Evolutionary conservation across 2,797 vertebrate genomes (phyloP).

Genomic region (Catostomus latipinnis): DNA sequence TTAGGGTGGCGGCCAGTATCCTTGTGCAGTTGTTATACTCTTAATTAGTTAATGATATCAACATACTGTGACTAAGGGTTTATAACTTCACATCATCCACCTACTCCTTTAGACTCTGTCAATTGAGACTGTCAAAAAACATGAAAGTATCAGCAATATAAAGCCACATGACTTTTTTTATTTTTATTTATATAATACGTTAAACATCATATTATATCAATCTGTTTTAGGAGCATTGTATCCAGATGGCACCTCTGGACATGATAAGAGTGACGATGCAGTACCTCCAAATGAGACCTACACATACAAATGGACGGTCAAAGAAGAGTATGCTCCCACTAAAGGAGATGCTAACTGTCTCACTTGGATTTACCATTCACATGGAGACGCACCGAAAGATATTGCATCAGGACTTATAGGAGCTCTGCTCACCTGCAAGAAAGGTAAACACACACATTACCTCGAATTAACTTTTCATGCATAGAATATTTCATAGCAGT

Average conservation of each 20-base stretch:
- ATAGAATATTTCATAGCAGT: neutral
- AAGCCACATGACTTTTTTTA: no score
- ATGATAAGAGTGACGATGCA: conserved; percentile 77
- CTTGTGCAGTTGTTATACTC: no score
- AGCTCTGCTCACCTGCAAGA: conserved; percentile 80
- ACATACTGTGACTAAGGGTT: no score
- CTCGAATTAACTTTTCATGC: neutral
- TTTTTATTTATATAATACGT: no score
- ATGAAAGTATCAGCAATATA: no score
- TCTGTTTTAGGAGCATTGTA: conserved; percentile 65
- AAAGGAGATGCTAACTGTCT: conserved; percentile 68
- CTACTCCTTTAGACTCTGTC: no score
- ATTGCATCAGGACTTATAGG: conserved; percentile 83
- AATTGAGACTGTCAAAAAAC: no score
- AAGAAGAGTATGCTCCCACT: conserved; percentile 76
- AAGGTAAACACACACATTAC: conserved; percentile 66
- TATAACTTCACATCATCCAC: no score
- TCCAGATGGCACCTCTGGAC: conserved; percentile 78
- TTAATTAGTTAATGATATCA: no score
- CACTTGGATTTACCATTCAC: conserved; percentile 86
- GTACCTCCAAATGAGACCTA: conserved; percentile 76
- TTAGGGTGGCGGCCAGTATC: no score
- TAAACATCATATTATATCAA: neutral
- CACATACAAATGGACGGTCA: conserved; percentile 80
- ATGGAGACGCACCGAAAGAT: conserved; percentile 80